phyloP scores from a whole-genome alignment of 2,888 invertebrate genomes.

The Iselma pallidipennis region DNA sequence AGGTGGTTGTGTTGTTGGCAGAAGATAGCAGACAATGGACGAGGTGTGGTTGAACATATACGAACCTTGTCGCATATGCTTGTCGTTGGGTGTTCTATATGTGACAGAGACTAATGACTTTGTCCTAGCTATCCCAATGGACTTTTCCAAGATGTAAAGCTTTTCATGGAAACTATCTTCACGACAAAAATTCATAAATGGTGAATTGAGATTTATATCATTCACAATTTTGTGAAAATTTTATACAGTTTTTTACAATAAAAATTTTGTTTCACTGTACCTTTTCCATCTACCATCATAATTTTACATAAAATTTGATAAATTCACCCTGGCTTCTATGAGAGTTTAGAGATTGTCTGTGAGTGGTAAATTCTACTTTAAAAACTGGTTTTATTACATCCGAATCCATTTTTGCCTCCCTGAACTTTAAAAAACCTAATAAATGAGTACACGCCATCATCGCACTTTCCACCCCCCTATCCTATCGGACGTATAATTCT shows the following conservation, averaged over 20 bases:
- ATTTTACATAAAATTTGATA: too few species aligned
- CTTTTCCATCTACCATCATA: too few species aligned
- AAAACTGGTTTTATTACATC: neutral
- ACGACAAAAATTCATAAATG: too few species aligned
- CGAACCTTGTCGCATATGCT: constrained; percentile 18
- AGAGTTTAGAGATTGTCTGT: too few species aligned
- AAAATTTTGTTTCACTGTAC: too few species aligned
- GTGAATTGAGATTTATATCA: too few species aligned
- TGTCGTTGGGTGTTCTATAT: constrained; percentile 19
- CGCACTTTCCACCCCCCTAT: neutral
- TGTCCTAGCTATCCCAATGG: neutral
- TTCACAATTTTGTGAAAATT: too few species aligned
- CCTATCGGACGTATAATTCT: constrained; percentile 26
- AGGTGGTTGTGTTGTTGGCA: neutral
- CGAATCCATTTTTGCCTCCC: neutral
- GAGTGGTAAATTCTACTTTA: too few species aligned
- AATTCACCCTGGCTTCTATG: too few species aligned
- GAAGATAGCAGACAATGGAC: constrained; percentile 13
- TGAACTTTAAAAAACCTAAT: neutral
- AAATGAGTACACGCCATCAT: neutral
- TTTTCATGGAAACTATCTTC: neutral
- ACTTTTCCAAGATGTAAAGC: neutral
- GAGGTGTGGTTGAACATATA: constrained; percentile 24
- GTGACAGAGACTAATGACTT: constrained; percentile 24
- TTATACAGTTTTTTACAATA: too few species aligned